phyloP scores from a whole-genome alignment of 2,113 vertebrate genomes.

The Coryphaenoides rupestris region DNA sequence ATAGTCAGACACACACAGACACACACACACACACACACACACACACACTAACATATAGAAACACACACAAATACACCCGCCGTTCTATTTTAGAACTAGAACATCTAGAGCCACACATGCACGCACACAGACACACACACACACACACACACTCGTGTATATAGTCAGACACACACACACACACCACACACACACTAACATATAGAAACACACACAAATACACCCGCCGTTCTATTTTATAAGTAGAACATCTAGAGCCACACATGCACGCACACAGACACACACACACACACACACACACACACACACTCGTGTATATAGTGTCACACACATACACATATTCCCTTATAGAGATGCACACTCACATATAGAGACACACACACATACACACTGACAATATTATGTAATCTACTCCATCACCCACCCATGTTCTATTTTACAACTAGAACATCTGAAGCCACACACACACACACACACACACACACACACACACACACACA shows the following conservation, averaged over 20 bases:
- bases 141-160: background rate
- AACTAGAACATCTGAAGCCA: too few relatives aligned
- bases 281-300: constrained; percentile 3
- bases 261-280: background rate
- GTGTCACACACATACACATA: background rate
- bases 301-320: constrained; percentile 5
- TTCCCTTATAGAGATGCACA: background rate
- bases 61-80: too few relatives aligned
- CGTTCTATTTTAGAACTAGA: too few relatives aligned
- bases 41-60: background rate
- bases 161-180: too few relatives aligned
- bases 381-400: constrained; percentile 8
- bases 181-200: background rate
- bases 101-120: background rate
- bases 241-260: background rate
- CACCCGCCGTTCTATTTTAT: background rate
- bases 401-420: too few relatives aligned
- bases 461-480: background rate
- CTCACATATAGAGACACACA: constrained; percentile 12
- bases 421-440: too few relatives aligned
- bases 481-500: constrained; percentile 8
- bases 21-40: background rate
- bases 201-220: background rate
- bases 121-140: background rate
- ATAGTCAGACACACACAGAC: too few relatives aligned